Base-by-base conservation (phyloP, 2,888 invertebrate genomes). In the Margaritifera margaritifera region DNA sequence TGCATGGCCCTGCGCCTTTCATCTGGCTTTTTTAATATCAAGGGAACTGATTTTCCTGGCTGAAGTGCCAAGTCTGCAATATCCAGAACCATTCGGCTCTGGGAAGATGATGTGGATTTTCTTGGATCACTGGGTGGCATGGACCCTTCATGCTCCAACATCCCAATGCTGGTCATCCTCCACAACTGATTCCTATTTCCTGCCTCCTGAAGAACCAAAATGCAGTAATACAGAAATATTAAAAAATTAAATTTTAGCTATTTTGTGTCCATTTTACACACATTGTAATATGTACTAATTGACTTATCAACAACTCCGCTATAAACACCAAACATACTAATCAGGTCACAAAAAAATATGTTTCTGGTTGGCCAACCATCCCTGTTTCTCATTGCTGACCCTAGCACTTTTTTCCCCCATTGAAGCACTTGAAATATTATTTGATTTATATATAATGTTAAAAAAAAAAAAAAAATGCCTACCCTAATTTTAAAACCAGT, bases 91-190 rank as follows among this genome's bases (percentile, higher is more conserved):
- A 89, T 82, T 27, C 82, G 72, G 24, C 81, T 72, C 1, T 75
- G 72, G 20, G 75, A 66, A 20, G 74, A 61, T 19, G 77, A 62
- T 1, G 70, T 62, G 22, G 74, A 68, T 69, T 83, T 86, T 50
- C 85, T 78, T 18, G 90, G 90, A 76, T 91, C 91, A 24, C 90
- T 78, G 8, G 92, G 91, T 19, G 91, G 90, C 66, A 90, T 89
- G 61, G 91, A 94, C 71, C 98, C 98, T 90, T 98, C 98, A 89
- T 99, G 98, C 84, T 98, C 95, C 70, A 99, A 91, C 90, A 96
- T 94, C 0, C 96, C 96, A 82, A 93, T 93, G 5, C 94, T 93
- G 42, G 96, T 97, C 93, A 97, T 95, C 52, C 97, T 92, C 99
- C 99, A 99, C 62, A 99, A 90, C 90, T 99, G 99, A 0, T 94